Base-by-base conservation (phyloP, 1,140 invertebrate genomes). In the Micrasema longulum region DNA sequence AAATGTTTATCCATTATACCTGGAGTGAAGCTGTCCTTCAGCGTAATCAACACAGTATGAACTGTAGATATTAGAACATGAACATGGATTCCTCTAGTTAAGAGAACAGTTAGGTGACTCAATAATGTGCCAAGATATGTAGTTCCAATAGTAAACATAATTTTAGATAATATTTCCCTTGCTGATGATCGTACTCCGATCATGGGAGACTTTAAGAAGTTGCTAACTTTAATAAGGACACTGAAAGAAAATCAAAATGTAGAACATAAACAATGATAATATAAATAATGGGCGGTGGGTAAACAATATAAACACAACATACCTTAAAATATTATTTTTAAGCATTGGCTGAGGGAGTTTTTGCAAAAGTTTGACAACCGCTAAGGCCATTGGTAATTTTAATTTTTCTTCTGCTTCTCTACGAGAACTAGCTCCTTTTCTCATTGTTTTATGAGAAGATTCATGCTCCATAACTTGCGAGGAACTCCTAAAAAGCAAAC, bases 61-160 rank as follows among this genome's bases (percentile, higher is more conserved):
- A 97, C 88, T 0, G 97, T 97, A 72, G 90, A 97, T 2, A 92
- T 92, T 12, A 99, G 84, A 0, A 99, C 95, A 77, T 99, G 97
- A 16, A 97, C 89, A 87, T 98, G 96, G 79, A 94, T 99, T 9
- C 97, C 97, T 80, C 91, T 89, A 0, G 89, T 95, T 53, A 99
- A 84, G 6, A 96, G 81, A 12, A 91, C 84, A 45, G 90, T 91
- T 78, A 99, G 88, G 82, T 98, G 95, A 65, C 89, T 88, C 3
- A 99, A 80, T 7, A 98, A 82, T 77, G 91, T 84, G 18, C 88
- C 86, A 69, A 99, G 87, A 80, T 96, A 96, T 14, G 87, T 82
- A 0, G 95, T 90, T 0, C 97, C 97, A 0, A 99, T 84, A 0
- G 92, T 89, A 1, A 90, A 76, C 89, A 97, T 92, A 22, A 98